Conservation (phyloP, 2,888 invertebrate genomes). For the Allolobophora icterica region DNA sequence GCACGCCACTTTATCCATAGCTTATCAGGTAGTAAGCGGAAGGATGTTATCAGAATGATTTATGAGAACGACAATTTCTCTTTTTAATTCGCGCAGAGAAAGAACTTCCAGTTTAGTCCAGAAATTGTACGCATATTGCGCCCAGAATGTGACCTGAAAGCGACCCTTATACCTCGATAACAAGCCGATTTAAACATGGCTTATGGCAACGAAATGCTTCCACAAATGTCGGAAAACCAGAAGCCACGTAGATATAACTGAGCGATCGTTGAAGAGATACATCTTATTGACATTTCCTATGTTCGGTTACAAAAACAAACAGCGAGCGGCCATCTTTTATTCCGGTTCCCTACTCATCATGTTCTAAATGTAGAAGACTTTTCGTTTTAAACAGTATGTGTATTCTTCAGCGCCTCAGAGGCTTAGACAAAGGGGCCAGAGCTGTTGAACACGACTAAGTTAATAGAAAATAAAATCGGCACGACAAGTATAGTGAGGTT, state of each 20-base stretch:
- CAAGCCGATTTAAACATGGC: not conserved
- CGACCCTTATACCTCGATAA: not conserved
- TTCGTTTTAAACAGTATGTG: too few species aligned
- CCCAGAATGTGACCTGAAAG: not conserved
- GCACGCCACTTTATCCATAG: not conserved
- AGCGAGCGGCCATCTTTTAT: slow-evolving; percentile 1
- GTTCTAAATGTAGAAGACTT: not conserved
- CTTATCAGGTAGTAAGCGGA: not conserved
- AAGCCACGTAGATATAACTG: not conserved
- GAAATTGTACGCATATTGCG: not conserved
- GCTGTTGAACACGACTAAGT: too few species aligned
- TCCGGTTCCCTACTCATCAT: not conserved
- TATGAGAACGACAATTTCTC: not conserved
- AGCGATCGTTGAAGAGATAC: not conserved
- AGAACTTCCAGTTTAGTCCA: not conserved
- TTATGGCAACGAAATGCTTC: not conserved
- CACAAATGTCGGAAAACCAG: not conserved
- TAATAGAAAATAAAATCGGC: too few species aligned
- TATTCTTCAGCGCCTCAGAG: too few species aligned
- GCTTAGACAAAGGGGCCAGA: too few species aligned
- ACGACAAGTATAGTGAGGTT: too few species aligned
- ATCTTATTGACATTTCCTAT: not conserved
- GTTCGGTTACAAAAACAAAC: slow-evolving; percentile 9
- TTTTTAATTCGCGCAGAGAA: not conserved
- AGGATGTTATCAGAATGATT: not conserved